Evolutionary conservation across 1,140 invertebrate species (phyloP).

Genomic region (Drosophila virilis): DNA sequence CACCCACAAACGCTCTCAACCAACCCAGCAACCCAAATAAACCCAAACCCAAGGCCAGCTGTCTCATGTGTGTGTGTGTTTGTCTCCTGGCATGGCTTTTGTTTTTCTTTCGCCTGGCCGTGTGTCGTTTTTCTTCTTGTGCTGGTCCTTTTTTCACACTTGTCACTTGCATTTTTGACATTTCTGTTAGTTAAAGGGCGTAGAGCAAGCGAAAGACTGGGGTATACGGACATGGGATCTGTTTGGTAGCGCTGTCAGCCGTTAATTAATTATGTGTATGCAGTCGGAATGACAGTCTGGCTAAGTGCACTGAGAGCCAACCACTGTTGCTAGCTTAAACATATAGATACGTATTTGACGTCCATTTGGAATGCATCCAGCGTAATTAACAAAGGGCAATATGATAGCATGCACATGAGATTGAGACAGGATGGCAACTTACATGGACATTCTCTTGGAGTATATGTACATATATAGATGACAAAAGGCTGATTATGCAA

Average conservation of each 20-base stretch:
- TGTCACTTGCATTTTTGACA: slow-evolving; percentile 82
- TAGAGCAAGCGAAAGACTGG: slow-evolving; percentile 20
- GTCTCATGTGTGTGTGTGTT: slow-evolving; percentile 33
- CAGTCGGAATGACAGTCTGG: slow-evolving; percentile 68
- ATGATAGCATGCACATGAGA: neutral
- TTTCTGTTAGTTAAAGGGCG: slow-evolving; percentile 70
- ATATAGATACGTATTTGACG: neutral
- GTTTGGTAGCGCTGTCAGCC: slow-evolving; percentile 60
- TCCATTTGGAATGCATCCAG: slow-evolving; percentile 13
- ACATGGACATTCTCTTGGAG: neutral
- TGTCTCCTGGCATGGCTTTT: slow-evolving; percentile 62
- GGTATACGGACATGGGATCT: slow-evolving; percentile 10
- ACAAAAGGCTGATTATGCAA: too few species aligned
- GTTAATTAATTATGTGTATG: slow-evolving; percentile 80
- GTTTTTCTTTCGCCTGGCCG: slow-evolving; percentile 58
- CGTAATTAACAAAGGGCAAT: slow-evolving; percentile 41
- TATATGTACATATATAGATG: neutral
- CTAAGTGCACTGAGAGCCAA: slow-evolving; percentile 40
- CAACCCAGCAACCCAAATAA: slow-evolving; percentile 5
- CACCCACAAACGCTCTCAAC: slow-evolving; percentile 2
- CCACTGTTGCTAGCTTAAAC: slow-evolving; percentile 1
- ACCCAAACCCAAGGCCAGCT: slow-evolving; percentile 15
- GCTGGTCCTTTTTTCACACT: slow-evolving; percentile 79
- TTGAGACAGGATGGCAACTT: neutral
- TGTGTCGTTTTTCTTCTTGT: slow-evolving; percentile 40